A percentile compares a stretch with the other conserved stretches of the same genome.
These are phyloP conservation scores for Caretta caretta DNA, from an alignment of 2,113 vertebrate genomes.

Conservation along the genomic window DNA sequence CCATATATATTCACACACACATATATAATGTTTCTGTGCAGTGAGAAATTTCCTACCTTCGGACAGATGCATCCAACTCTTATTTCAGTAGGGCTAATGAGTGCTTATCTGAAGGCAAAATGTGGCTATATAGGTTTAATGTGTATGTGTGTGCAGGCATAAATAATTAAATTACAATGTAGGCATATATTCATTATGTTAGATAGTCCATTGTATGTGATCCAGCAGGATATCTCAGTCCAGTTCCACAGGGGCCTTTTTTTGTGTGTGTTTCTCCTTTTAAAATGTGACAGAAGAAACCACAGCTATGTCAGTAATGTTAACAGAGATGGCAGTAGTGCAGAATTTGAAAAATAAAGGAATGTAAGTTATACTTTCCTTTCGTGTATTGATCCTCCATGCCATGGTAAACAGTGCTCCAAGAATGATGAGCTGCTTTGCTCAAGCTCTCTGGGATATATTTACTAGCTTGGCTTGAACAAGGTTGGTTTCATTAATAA, in stretches of 20 bases:
- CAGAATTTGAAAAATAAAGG: not conserved
- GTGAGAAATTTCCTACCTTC: not conserved
- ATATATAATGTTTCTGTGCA: not conserved
- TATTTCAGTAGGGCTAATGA: not conserved
- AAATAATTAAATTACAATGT: not conserved
- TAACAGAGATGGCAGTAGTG: not conserved
- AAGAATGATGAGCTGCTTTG: not conserved
- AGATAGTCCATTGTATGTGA: not conserved
- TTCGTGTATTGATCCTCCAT: not conserved
- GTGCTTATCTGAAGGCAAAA: not conserved
- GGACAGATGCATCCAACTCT: not conserved
- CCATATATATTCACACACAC: not conserved
- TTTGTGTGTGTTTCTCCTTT: not conserved
- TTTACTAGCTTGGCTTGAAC: not conserved
- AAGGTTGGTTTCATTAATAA: conserved; percentile 29
- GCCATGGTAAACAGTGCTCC: not conserved
- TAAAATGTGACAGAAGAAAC: not conserved
- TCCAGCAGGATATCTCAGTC: not conserved
- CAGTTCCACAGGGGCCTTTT: not conserved
- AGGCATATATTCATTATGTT: not conserved
- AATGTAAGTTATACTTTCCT: not conserved
- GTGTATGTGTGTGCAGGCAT: not conserved
- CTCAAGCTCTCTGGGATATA: not conserved
- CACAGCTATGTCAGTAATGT: fast-evolving
- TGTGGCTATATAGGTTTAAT: not conserved